Conservation (phyloP, 37 sponge, comb jelly and placozoan species). For the Lycopodina hypogea region DNA sequence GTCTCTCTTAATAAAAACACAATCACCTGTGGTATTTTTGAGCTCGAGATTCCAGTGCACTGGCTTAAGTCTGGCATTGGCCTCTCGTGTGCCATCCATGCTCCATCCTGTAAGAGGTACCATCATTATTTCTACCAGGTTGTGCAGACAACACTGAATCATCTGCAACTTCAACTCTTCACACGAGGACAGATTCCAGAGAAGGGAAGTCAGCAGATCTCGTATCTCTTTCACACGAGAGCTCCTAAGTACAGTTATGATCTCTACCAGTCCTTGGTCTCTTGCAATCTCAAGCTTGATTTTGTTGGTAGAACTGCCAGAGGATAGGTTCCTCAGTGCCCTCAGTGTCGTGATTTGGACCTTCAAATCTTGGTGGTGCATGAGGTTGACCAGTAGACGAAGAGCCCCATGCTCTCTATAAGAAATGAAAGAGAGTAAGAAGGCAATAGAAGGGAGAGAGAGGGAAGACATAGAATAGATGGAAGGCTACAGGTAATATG, state of each 20-base stretch:
- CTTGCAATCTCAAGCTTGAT: constrained; percentile 66
- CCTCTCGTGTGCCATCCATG: constrained; percentile 29
- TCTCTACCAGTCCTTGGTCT: constrained; percentile 65
- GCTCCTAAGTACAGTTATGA: constrained; percentile 30
- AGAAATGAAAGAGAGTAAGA: neutral
- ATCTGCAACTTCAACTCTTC: constrained; percentile 71
- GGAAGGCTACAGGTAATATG: neutral
- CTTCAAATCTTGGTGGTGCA: constrained; percentile 47
- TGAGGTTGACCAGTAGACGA: constrained; percentile 64
- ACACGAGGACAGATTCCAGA: constrained; percentile 94
- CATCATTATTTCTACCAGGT: constrained; percentile 53
- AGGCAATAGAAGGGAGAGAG: too few species aligned
- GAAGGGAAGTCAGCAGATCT: constrained; percentile 84
- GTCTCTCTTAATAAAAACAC: neutral
- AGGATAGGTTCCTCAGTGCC: constrained; percentile 90
- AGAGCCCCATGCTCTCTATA: constrained; percentile 76
- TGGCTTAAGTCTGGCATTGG: constrained; percentile 16
- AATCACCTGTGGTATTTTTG: constrained; percentile 58
- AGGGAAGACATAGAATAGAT: too few species aligned
- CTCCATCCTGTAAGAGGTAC: constrained; percentile 65
- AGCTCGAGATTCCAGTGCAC: constrained; percentile 72
- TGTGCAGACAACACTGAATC: constrained; percentile 48
- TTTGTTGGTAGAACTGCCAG: constrained; percentile 68
- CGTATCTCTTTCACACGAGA: constrained; percentile 34
- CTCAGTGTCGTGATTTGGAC: constrained; percentile 75